These are phyloP conservation scores for Lampropteryx suffumata DNA, from an alignment of 2,888 invertebrate genomes.

Conservation along the genomic window DNA sequence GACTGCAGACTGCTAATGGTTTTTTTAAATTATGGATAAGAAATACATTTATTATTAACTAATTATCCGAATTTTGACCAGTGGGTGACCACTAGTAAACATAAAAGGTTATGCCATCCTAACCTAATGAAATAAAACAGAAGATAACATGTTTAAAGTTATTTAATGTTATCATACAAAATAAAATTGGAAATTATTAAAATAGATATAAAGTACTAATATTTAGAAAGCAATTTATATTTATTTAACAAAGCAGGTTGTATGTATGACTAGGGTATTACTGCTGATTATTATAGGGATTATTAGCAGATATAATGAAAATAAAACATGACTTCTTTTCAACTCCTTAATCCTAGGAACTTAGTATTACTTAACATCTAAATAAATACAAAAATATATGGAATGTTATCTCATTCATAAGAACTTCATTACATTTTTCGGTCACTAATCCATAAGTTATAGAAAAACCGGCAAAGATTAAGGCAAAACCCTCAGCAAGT, in stretches of 20 bases:
- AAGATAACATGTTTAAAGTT: conserved; percentile 9
- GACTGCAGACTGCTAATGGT: too few species aligned
- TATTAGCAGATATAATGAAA: neutral
- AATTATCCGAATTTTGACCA: too few species aligned
- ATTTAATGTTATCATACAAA: neutral
- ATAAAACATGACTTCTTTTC: neutral
- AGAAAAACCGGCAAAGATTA: too few species aligned
- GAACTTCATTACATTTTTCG: neutral
- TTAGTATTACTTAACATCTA: conserved; percentile 4
- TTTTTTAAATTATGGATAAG: too few species aligned
- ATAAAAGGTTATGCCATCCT: too few species aligned
- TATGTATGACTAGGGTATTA: conserved; percentile 23
- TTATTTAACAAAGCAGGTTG: conserved; percentile 8
- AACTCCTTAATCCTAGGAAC: conserved; percentile 2
- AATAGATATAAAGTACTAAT: neutral
- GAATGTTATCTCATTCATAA: conserved; percentile 18
- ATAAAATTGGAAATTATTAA: neutral
- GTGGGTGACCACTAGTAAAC: too few species aligned
- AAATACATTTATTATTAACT: too few species aligned
- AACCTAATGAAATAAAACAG: neutral
- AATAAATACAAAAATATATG: conserved; percentile 26
- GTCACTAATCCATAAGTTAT: too few species aligned
- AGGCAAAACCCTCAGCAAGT: too few species aligned
- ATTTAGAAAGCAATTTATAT: neutral
- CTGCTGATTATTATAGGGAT: conserved; percentile 3